Evolutionary conservation across 2,113 vertebrate species (phyloP), one percentile per base, ranked within the genome.

Genomic region (Brevimyrus niger): DNA sequence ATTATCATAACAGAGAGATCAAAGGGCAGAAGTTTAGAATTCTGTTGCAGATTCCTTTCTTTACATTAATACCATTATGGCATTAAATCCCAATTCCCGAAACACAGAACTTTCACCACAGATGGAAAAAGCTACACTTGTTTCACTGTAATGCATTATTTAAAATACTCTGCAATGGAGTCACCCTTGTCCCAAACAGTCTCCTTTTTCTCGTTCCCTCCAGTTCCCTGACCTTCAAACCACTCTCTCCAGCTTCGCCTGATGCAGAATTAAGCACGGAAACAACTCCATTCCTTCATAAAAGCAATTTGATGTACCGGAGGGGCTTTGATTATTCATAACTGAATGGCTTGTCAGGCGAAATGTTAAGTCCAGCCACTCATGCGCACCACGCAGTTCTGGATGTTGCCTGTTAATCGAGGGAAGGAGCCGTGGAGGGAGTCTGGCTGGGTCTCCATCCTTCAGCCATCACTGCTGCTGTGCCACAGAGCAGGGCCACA

Each of bases 251-350:
- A 46, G 61, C 85, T 42, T 55, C 46, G n/a, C 35, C 21, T n/a
- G 65, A 80, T 38, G 50, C 23, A 61, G 44, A 53, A 46, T 53
- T 69, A 76, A 13, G 47, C 31, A 80, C 38, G 11, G 35, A 51
- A 42, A 23, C 38, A 88, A 61, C 6, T 44, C 53, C 76, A 31
- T 51, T 51, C 87, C 44, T 82, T 87, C 89, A 82, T 87, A 51
- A 35, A 80, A 87, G 85, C 48, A 13, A 87, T 90, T 46, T 87
- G 65, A 46, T 53, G 86, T 50, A n/a, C 48, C 13, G 50, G 69
- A 90, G 85, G 86, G 38, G 86, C 86, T 90, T 87, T 82, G 89
- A 87, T 80, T 87, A 90, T 27, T 87, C 69, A 23, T 87, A 87
- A 90, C 53, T 83, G 47, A 87, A 73, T 15, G 46, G 21, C 84